Percentiles rank a stretch among this genome's conserved stretches.
Conservation (phyloP, 2,888 invertebrate genomes). For the Melipona bicolor region DNA sequence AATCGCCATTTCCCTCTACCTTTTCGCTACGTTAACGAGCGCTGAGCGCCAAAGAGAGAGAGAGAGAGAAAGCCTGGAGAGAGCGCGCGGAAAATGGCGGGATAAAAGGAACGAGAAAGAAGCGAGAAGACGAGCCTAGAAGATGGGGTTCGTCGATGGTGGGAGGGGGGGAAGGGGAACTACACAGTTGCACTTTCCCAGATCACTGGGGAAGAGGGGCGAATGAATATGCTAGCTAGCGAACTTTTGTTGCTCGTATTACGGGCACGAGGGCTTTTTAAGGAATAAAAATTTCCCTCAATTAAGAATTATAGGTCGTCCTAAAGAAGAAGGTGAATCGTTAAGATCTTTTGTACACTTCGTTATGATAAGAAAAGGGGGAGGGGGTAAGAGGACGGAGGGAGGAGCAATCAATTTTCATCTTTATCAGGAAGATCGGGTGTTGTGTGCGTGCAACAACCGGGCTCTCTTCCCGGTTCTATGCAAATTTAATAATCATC, state of each 20-base stretch:
- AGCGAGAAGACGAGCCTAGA: constrained; percentile 15
- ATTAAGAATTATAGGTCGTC: constrained; percentile 30
- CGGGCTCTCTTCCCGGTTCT: not conserved
- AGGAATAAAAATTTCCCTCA: constrained; percentile 43
- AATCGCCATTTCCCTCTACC: constrained; percentile 44
- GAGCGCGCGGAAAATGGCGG: constrained; percentile 14
- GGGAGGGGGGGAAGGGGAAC: not conserved
- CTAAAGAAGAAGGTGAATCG: not conserved
- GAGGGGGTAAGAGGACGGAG: not conserved
- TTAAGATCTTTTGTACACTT: constrained; percentile 20
- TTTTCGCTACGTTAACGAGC: constrained; percentile 58
- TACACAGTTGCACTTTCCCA: constrained; percentile 68
- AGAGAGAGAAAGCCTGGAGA: not conserved
- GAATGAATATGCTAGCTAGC: constrained; percentile 61
- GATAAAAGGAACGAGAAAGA: constrained; percentile 29
- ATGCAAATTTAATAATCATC: not conserved
- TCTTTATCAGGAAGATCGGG: not conserved
- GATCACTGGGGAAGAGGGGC: constrained; percentile 47
- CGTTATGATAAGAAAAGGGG: not conserved
- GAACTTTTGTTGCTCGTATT: constrained; percentile 47
- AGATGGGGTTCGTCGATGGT: not conserved
- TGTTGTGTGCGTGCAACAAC: not conserved
- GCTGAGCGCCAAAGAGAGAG: not conserved
- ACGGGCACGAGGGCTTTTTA: constrained; percentile 40
- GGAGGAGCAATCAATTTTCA: constrained; percentile 13